Conservation (phyloP, 1,140 invertebrate genomes). For the Bombus vancouverensis region DNA sequence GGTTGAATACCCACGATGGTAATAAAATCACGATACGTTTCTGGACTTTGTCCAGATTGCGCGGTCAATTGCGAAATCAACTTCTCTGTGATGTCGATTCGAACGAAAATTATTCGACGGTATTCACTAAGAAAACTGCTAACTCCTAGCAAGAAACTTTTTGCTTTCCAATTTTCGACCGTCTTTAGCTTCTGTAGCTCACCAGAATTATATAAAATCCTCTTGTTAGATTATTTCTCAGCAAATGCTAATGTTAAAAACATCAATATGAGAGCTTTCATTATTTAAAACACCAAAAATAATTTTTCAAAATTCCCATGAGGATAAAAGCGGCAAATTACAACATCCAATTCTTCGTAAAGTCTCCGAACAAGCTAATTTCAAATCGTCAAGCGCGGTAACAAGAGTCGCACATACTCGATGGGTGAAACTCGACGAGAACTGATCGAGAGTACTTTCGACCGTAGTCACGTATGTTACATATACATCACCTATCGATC, state of each 20-base stretch:
- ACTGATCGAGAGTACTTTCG: constrained; percentile 21
- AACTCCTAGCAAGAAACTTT: background rate
- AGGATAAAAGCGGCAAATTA: background rate
- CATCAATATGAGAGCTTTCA: no score
- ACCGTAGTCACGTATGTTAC: constrained; percentile 1
- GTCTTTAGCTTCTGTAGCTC: background rate
- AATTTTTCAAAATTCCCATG: background rate
- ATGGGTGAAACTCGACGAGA: constrained; percentile 8
- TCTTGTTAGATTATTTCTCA: no score
- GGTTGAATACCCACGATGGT: no score
- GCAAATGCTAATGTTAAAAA: no score
- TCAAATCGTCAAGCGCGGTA: background rate
- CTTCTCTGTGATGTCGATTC: background rate
- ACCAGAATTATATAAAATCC: background rate
- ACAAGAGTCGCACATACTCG: constrained; percentile 3
- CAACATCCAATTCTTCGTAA: background rate
- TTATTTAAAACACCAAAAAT: background rate
- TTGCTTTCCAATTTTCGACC: background rate
- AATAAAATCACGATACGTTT: constrained; percentile 5
- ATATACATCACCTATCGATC: constrained; percentile 37
- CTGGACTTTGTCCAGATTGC: constrained; percentile 31
- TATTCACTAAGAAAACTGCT: background rate
- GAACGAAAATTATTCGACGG: background rate
- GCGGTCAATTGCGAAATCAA: constrained; percentile 9
- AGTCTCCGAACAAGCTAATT: background rate